Evolutionary conservation across 2,888 invertebrate species (phyloP).

Genomic region (Callyntrura guangdongensis): DNA sequence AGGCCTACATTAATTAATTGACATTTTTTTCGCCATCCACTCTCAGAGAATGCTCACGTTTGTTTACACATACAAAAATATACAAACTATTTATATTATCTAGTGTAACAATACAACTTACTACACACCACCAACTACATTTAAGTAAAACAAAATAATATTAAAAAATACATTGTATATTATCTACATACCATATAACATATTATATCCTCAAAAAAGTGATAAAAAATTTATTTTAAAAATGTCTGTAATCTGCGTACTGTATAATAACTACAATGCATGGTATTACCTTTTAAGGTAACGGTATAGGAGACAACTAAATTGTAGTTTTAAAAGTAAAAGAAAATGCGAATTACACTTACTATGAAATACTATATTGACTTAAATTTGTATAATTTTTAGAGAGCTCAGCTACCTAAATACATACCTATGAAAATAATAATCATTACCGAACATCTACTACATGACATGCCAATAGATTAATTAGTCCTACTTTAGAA

Average conservation of each 20-base stretch:
- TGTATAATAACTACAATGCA: slow-evolving; percentile 28
- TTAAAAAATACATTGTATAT: neutral
- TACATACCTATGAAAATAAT: neutral
- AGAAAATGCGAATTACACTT: neutral
- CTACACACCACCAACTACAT: neutral
- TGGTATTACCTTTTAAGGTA: slow-evolving; percentile 32
- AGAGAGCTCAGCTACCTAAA: slow-evolving; percentile 40
- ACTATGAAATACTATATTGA: neutral
- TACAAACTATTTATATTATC: slow-evolving; percentile 47
- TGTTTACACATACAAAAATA: slow-evolving; percentile 53
- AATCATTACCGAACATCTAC: neutral
- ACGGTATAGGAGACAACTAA: neutral
- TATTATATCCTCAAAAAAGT: slow-evolving; percentile 26
- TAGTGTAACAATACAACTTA: neutral
- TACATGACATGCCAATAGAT: slow-evolving; percentile 37
- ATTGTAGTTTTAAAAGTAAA: neutral
- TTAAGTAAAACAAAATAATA: slow-evolving; percentile 17
- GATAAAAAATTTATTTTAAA: slow-evolving; percentile 49
- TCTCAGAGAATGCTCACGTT: slow-evolving; percentile 60
- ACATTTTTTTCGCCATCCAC: slow-evolving; percentile 31
- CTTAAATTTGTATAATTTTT: slow-evolving; percentile 16
- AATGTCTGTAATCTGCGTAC: neutral
- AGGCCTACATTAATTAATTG: slow-evolving; percentile 18
- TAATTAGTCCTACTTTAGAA: neutral
- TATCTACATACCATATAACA: slow-evolving; percentile 10